These are phyloP conservation scores for Caerostris darwini DNA, from an alignment of 1,140 invertebrate genomes.

Conservation along the genomic window DNA sequence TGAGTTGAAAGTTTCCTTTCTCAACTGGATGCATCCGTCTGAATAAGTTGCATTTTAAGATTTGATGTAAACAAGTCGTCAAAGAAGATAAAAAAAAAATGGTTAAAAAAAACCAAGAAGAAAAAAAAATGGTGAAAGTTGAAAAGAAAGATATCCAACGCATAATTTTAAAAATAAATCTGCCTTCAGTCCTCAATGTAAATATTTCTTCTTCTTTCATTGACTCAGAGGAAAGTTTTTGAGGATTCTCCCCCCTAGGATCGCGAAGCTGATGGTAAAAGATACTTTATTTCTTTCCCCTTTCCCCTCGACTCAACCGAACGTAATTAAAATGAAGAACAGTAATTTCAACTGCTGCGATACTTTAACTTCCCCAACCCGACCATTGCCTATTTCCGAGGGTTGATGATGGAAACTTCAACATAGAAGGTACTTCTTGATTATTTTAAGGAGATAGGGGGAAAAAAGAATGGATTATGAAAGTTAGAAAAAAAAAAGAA, in stretches of 20 bases:
- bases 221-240: neutral
- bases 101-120: neutral
- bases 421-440: conserved; percentile 47
- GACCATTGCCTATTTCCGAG: neutral
- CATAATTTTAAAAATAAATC: conserved; percentile 28
- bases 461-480: neutral
- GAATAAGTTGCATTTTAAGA: neutral
- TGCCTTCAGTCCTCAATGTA: conserved; percentile 1
- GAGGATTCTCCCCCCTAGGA: neutral
- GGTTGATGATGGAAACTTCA: conserved; percentile 38
- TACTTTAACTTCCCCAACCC: neutral
- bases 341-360: conserved; percentile 16
- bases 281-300: neutral
- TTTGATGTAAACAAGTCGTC: neutral
- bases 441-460: conserved; percentile 45
- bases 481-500: conserved; percentile 5
- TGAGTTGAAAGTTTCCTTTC: neutral
- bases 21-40: neutral
- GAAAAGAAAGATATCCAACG: neutral
- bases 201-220: conserved; percentile 59
- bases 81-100: neutral
- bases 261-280: neutral
- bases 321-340: conserved; percentile 56
- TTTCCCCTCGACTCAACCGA: neutral
- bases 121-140: neutral